A percentile compares a stretch with the other conserved stretches of the same genome.
These are phyloP conservation scores for Papilio polytes DNA, from an alignment of 1,140 invertebrate species.

Conservation along the genomic window DNA sequence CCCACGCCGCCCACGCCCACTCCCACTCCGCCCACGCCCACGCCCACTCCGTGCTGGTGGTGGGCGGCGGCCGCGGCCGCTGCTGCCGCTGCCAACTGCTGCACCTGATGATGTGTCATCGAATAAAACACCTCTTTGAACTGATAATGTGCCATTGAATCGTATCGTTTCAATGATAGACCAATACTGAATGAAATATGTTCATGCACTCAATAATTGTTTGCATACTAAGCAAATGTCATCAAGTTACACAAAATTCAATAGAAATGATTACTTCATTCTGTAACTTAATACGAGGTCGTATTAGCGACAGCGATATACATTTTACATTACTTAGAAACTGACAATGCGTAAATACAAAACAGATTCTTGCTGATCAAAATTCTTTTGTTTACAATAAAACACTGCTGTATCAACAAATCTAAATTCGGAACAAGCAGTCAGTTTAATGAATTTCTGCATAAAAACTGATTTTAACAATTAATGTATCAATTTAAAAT, in stretches of 20 bases:
- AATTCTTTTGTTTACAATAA: background rate
- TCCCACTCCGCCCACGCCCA: slow-evolving; percentile 54
- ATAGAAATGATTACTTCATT: background rate
- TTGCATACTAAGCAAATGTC: slow-evolving; percentile 6
- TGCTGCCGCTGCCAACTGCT: slow-evolving; percentile 94
- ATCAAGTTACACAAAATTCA: slow-evolving; percentile 7
- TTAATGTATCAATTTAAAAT: too few relatives aligned
- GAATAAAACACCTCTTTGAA: slow-evolving; percentile 84
- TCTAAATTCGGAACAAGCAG: too few relatives aligned
- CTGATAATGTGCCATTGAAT: slow-evolving; percentile 67
- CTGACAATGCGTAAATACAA: background rate
- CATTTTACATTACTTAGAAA: background rate
- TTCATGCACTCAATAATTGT: background rate
- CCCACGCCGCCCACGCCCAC: slow-evolving; percentile 56
- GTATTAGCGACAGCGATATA: background rate
- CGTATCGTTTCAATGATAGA: background rate
- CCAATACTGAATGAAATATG: background rate
- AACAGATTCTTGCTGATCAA: background rate
- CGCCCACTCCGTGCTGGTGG: slow-evolving; percentile 72
- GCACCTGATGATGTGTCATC: slow-evolving; percentile 85
- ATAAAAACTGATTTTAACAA: too few relatives aligned
- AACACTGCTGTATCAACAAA: slow-evolving; percentile 48
- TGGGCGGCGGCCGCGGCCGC: slow-evolving; percentile 83
- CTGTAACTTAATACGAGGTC: slow-evolving; percentile 2
- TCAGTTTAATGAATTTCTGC: too few relatives aligned